Base-by-base conservation (phyloP, 2,888 invertebrate species). In the Archips crataeganus region DNA sequence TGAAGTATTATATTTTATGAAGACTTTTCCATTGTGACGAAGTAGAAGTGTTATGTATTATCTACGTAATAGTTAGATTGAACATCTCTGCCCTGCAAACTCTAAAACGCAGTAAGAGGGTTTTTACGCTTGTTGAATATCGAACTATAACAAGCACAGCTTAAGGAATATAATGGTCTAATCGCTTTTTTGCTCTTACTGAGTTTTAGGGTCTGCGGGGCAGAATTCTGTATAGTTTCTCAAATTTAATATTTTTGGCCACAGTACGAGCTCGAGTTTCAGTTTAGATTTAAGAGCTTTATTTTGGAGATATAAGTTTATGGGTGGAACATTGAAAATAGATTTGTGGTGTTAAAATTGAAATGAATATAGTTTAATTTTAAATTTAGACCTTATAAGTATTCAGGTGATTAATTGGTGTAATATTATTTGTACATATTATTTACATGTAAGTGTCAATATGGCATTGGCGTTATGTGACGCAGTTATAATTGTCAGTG, bases 1-100 rank as follows among this genome's bases (percentile, higher is more conserved):
- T 62, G 54, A 63, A 45, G 49, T 51, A 51, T 59, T 51, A 63
- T 70, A 66, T 66, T 66, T 66, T 66, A 54, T 66, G 54, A 54
- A 66, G 23, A 66, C 66, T 66, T 66, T 66, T 57, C 54, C 66
- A 42, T 62, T 62, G 36, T 36, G 13, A 42, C 36, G 34, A 42
- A 62, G 39, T 62, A 62, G 13, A 59, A 1, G 10, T 36, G 39
- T 39, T 39, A 39, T 39, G 34, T 60, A 36, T 60, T 15, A 32
- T 45, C n/a, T 54, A 54, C 54, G 9, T 54, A 54, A 54, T 9
- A 54, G 8, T 54, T 54, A 23, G 54, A 54, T 54, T 23, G 8
- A 54, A 54, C n/a, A 54, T 23, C 54, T 2, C 23, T 23, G 13
- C 23, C 23, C 23, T 23, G 23, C 23, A 23, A 1, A 23, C 23